Evolutionary conservation across 2,113 vertebrate genomes (phyloP), one percentile per base, ranked within the genome.

Genomic region (Ranitomeya imitator): DNA sequence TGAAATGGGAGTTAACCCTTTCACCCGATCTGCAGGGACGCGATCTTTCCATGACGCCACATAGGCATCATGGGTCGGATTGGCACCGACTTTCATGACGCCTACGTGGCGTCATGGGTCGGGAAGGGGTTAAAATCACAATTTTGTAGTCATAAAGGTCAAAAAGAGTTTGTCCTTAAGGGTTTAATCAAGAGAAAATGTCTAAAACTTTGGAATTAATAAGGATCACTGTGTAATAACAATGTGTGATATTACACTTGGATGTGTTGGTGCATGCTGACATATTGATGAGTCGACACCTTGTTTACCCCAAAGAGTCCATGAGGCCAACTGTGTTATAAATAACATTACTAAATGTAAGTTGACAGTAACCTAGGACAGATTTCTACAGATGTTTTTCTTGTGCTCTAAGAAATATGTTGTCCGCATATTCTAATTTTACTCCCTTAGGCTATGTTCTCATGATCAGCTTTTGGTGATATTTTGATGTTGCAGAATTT

Each of bases 301-400:
- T 69, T 67, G 21, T 54, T 2, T 9, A 3, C 9, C 61, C 69
- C 26, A 82, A 63, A 21, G 45, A 60, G 31, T 83, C 21, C 54
- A 26, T 23, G 7, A 23, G 21, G 6, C 69, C 69, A 69, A 67
- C 15, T 83, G 67, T 51, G 5, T 61, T 82, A 21, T 60, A 12
- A 37, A 16, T 37, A 19, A 51, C 12, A 51, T 21, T 52, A 45
- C 13, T 83, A 83, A 51, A 51, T 82, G 26, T 13, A 19, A 26
- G 21, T 81, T 78, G 76, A 60, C 79, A 37, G 23, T 6, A 37
- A 31, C 57, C 12, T 81, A 80, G 7, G 23, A 31, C 55, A 19
- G 45, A 73, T 57, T 79, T 59, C 23, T 51, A 59, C 11, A 79
- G 55, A 79, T 57, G 78, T 79, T 80, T 60, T 57, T 57, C 18